Evolutionary conservation across 2,888 invertebrate species (phyloP).

Genomic region (Drosophila helvetica): DNA sequence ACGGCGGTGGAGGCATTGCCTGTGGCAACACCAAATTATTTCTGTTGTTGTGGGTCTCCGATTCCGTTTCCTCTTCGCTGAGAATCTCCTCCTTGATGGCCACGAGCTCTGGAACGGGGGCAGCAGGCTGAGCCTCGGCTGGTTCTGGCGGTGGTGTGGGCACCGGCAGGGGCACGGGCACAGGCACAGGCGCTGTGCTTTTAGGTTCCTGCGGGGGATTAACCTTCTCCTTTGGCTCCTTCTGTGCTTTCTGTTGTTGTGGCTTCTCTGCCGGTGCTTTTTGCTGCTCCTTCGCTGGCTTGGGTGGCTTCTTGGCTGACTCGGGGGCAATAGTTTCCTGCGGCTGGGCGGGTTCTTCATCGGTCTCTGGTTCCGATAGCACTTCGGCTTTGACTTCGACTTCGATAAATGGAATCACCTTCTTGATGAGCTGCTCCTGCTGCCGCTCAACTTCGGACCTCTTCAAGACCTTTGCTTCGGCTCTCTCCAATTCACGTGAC

Average conservation of each 20-base stretch:
- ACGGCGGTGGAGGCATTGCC: conserved; percentile 23
- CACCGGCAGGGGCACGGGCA: background rate
- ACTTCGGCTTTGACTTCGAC: conserved; percentile 82
- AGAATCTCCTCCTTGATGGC: conserved; percentile 74
- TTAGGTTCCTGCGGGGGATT: background rate
- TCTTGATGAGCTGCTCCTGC: conserved; percentile 67
- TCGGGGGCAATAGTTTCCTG: background rate
- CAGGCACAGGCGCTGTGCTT: background rate
- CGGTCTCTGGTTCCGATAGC: conserved; percentile 62
- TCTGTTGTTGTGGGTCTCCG: background rate
- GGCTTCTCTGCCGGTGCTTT: conserved; percentile 6
- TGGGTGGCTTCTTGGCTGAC: background rate
- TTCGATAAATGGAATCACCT: conserved; percentile 77
- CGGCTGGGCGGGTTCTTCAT: conserved; percentile 3
- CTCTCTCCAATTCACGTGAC: conserved; percentile 2
- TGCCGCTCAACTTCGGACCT: conserved; percentile 56
- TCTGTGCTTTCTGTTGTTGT: conserved; percentile 11
- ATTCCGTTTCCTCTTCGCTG: conserved; percentile 74
- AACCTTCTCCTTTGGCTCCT: background rate
- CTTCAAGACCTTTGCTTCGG: conserved; percentile 8
- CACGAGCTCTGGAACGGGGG: conserved; percentile 17
- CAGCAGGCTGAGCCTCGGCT: background rate
- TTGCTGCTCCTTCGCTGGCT: background rate
- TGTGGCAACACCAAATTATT: background rate
- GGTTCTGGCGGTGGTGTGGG: conserved; percentile 15